Conservation (phyloP, 2,888 invertebrate genomes). For the Caenorhabditis zanzibari region DNA sequence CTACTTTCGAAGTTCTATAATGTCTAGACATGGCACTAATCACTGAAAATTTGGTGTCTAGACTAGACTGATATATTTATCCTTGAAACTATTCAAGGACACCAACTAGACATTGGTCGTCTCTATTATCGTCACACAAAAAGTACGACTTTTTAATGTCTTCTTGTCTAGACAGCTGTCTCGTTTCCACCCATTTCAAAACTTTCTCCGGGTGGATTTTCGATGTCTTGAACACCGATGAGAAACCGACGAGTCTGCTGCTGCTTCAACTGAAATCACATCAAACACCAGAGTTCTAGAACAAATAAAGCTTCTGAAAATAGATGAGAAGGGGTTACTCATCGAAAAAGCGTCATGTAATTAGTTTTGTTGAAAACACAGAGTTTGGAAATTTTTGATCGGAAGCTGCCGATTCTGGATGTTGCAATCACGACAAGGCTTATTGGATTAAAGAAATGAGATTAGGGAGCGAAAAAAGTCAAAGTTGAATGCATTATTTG, state of each 20-base stretch:
- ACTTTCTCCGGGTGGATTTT: slow-evolving; percentile 30
- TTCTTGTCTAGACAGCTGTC: slow-evolving; percentile 47
- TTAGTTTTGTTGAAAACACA: background rate
- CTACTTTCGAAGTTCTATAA: no score
- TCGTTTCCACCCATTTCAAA: background rate
- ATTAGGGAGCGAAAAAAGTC: background rate
- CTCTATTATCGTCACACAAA: slow-evolving; percentile 43
- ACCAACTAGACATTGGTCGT: background rate
- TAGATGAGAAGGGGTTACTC: background rate
- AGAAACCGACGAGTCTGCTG: background rate
- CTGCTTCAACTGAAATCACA: slow-evolving; percentile 23
- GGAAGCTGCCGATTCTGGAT: background rate
- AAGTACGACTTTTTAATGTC: slow-evolving; percentile 50
- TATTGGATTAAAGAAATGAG: slow-evolving; percentile 3
- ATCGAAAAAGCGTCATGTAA: background rate
- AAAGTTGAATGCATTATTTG: no score
- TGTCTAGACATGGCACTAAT: background rate
- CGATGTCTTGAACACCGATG: slow-evolving; percentile 26
- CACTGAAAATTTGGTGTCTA: slow-evolving; percentile 12
- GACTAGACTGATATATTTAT: slow-evolving; percentile 21
- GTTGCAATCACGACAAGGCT: background rate
- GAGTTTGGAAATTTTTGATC: background rate
- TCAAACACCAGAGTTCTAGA: slow-evolving; percentile 20
- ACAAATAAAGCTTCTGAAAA: slow-evolving; percentile 20
- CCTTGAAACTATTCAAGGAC: slow-evolving; percentile 10